Evolutionary conservation across 2,888 invertebrate species (phyloP), one percentile per base, ranked within the genome.

Genomic region (Anaspis maculata): DNA sequence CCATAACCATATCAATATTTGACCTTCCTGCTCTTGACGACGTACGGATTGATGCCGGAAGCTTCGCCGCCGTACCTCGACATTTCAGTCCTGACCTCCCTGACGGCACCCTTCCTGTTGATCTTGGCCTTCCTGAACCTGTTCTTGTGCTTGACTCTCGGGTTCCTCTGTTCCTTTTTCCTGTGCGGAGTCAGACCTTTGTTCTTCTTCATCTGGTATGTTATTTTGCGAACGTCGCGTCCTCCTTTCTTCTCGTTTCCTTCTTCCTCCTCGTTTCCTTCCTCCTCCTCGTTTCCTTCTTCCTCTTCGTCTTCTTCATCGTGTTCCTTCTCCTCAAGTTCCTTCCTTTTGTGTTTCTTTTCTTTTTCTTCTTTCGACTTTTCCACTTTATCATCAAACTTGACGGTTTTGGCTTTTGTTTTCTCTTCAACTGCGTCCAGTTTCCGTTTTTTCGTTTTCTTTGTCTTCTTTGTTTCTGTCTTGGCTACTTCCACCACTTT

Each of bases 161-260:
- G 96, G 73, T 97, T 96, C 41, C 91, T 76, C 50, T 82, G 77
- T 56, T 91, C 91, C 64, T 92, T 95, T 67, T 89, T 94, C 44
- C 92, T 78, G 48, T 83, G 76, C 1, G 94, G 90, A 21, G 84
- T 91, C 11, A 96, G 71, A 10, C 96, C 96, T 66, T 91, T 95
- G 59, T 97, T 97, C 66, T 96, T 96, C 12, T 86, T 83, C 59
- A 96, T 96, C 74, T 94, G 79, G 61, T 91, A 90, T 2, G 88
- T 92, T 44, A 95, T 94, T 31, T 78, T 77, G 49, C 95, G 74
- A 57, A 90, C 91, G 29, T 71, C 76, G 14, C n/a, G n/a, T n/a
- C n/a, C n/a, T n/a, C n/a, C n/a, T n/a, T n/a, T n/a, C 50, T 39
- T 46, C 55, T 45, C 65, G 45, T 65, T 19, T 19, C 10, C 34